Evolutionary conservation across 2,113 vertebrate genomes (phyloP).

Genomic region (Passer montanus): DNA sequence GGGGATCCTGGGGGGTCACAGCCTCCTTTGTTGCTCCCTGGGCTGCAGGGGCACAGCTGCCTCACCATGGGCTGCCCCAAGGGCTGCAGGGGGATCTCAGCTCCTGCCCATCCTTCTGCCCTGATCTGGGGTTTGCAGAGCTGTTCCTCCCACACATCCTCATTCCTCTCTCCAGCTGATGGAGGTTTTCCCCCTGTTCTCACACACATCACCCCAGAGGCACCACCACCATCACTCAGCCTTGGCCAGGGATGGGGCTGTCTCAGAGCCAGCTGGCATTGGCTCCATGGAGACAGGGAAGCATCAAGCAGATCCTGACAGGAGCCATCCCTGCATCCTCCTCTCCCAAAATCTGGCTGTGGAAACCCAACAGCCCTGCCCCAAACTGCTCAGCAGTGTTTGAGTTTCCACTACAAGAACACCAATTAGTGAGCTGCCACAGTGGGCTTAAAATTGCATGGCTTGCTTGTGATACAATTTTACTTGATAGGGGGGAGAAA

Average conservation of each 20-base stretch:
- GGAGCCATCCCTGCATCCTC: background rate
- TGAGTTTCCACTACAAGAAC: background rate
- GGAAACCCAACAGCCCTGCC: background rate
- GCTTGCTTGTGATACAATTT: background rate
- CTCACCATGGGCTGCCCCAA: background rate
- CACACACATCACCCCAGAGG: background rate
- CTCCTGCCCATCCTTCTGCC: background rate
- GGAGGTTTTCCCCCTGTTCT: background rate
- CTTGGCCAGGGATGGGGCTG: rapidly evolving
- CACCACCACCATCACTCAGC: background rate
- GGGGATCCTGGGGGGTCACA: background rate
- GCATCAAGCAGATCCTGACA: background rate
- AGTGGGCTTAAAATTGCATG: background rate
- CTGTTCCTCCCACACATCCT: background rate
- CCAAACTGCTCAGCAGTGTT: background rate
- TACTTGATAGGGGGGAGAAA: background rate
- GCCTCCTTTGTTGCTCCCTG: background rate
- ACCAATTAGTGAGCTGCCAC: background rate
- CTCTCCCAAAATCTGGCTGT: background rate
- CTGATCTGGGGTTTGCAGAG: background rate
- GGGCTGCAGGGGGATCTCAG: background rate
- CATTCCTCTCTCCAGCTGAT: background rate
- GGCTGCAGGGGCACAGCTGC: background rate
- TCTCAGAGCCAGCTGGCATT: rapidly evolving
- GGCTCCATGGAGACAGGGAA: rapidly evolving